Base-by-base conservation (phyloP, 1,140 invertebrate species). In the Micrasema minimum region DNA sequence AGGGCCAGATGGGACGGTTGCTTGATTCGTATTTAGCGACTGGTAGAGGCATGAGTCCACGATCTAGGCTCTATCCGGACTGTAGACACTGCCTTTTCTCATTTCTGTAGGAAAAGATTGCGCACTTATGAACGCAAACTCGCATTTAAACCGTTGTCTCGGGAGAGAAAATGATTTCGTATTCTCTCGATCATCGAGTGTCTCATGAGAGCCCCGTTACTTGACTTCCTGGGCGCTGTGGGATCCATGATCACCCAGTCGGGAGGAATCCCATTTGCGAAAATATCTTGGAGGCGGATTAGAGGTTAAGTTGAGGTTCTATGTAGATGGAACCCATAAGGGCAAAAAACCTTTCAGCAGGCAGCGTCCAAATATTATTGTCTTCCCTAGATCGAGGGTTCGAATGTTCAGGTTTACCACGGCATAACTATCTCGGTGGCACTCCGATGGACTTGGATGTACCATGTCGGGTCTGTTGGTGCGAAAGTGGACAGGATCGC, bases 391-490 rank as follows among this genome's bases (percentile, higher is more conserved):
- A 81, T 95, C 91, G 62, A 95, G 85, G 67, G 83, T 83, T 70
- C 89, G 86, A 16, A 95, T n/a, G 81, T 76, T 91, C 87, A 1
- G 86, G 84, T 12, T 94, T 81, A 1, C 91, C 90, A 23, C 88
- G 82, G 45, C 94, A n/a, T n/a, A 88, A 45, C 90, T 89, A 75
- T 92, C 90, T 2, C 88, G 82, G 76, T 91, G 88, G 31, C 94
- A 85, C 72, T 92, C 91, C 81, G n/a, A 94, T 86, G 4, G 89
- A 89, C 86, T 92, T 91, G 35, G 90, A n/a, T 88, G 1, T 91
- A 92, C 92, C 92, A 93, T n/a, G 77, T 94, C 91, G 16, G 89
- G 90, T 78, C 94, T 94, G 79, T 90, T 90, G 45, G 92, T 94
- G 14, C 90, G 86, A 69, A 96, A 81, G n/a, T n/a, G 0, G 87